Percentiles rank a stretch among this genome's conserved stretches.
phyloP scores from a whole-genome alignment of 2,113 vertebrate species.

The Phalacrocorax brasilianus region DNA sequence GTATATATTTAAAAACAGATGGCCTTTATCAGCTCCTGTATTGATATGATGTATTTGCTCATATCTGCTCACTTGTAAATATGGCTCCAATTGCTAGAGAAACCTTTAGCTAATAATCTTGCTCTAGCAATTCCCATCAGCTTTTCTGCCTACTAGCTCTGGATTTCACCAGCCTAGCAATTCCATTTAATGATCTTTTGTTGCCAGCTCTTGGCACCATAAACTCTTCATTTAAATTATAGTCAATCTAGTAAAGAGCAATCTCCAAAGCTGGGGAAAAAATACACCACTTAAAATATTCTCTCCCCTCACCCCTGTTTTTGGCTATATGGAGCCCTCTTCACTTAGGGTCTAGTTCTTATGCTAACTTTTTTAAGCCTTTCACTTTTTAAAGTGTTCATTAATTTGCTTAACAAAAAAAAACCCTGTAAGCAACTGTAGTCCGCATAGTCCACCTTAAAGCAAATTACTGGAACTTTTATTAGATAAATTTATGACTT shows the following conservation, averaged over 20 bases:
- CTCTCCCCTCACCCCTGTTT: not conserved
- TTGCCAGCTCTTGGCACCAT: not conserved
- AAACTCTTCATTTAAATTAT: not conserved
- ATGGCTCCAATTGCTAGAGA: not conserved
- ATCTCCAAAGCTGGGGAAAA: not conserved
- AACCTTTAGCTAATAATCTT: not conserved
- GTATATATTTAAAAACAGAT: not conserved
- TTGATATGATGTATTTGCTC: not conserved
- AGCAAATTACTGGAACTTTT: not conserved
- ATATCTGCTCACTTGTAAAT: not conserved
- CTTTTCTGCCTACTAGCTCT: not conserved
- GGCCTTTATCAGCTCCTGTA: not conserved
- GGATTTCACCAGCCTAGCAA: not conserved
- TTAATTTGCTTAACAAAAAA: not conserved
- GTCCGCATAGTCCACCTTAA: not conserved
- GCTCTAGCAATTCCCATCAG: not conserved
- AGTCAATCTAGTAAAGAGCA: not conserved
- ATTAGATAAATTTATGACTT: not conserved
- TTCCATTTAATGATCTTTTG: not conserved
- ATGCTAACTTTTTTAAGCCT: not conserved
- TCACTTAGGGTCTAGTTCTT: not conserved
- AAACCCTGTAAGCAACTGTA: not conserved
- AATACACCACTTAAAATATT: not conserved
- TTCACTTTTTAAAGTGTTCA: not conserved
- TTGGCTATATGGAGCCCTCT: not conserved